phyloP scores from a whole-genome alignment of 2,888 invertebrate genomes.

The Microctonus aethiopoides region DNA sequence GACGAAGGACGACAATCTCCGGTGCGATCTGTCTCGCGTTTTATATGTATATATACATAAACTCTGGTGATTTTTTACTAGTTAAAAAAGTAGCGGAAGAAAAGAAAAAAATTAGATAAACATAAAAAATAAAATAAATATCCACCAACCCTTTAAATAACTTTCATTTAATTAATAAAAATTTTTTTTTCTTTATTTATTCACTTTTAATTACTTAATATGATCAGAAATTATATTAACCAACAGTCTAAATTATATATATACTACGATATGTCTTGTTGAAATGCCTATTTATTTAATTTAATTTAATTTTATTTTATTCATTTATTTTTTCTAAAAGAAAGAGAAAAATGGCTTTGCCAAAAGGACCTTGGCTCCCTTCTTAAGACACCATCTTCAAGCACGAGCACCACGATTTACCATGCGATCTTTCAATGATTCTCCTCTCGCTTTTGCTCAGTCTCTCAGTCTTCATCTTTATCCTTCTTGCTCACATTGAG shows the following conservation, averaged over 20 bases:
- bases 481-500: not conserved
- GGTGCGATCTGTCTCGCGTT: slow-evolving; percentile 29
- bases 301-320: too few relatives aligned
- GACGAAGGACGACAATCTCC: slow-evolving; percentile 33
- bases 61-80: not conserved
- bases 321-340: too few relatives aligned
- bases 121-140: too few relatives aligned
- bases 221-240: too few relatives aligned
- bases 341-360: not conserved
- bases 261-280: too few relatives aligned
- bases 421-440: slow-evolving; percentile 12
- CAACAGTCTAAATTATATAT: too few relatives aligned
- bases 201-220: too few relatives aligned
- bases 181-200: too few relatives aligned
- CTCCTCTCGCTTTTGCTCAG: slow-evolving; percentile 6
- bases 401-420: slow-evolving; percentile 25
- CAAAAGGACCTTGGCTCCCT: slow-evolving; percentile 16
- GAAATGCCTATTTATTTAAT: too few relatives aligned
- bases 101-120: not conserved
- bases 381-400: slow-evolving; percentile 15
- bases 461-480: not conserved
- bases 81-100: not conserved
- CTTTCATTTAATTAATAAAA: too few relatives aligned
- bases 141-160: too few relatives aligned
- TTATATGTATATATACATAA: not conserved